Evolutionary conservation across 2,113 vertebrate species (phyloP).

Genomic region (Octodon degus): DNA sequence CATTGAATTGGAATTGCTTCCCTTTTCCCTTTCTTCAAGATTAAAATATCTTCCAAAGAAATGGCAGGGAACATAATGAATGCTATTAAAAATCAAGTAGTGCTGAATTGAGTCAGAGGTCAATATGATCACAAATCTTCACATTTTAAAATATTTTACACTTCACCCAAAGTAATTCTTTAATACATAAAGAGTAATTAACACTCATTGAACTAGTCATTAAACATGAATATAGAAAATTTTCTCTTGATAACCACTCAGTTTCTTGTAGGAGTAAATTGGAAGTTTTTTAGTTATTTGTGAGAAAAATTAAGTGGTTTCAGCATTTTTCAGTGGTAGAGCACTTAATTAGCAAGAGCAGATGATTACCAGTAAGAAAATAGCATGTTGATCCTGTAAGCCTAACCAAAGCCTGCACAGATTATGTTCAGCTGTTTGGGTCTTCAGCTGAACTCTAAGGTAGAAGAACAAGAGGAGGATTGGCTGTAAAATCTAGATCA

Average conservation of each 20-base stretch:
- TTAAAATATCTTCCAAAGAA: neutral
- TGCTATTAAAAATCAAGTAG: conserved; percentile 22
- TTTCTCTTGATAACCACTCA: conserved; percentile 41
- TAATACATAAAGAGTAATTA: conserved; percentile 17
- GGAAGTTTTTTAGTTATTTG: conserved; percentile 3
- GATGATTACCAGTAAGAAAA: conserved; percentile 26
- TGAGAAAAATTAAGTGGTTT: conserved; percentile 15
- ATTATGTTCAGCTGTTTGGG: conserved; percentile 26
- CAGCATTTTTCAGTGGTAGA: conserved; percentile 6
- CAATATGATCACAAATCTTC: neutral
- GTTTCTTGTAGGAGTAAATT: neutral
- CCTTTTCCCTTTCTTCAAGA: neutral
- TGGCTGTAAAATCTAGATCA: neutral
- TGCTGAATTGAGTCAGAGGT: neutral
- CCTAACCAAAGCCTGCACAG: neutral
- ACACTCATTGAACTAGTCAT: conserved; percentile 49
- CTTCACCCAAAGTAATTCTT: conserved; percentile 59
- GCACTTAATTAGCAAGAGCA: conserved; percentile 20
- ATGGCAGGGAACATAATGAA: neutral
- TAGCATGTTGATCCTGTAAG: conserved; percentile 6
- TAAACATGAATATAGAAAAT: neutral
- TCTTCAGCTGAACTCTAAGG: conserved; percentile 26
- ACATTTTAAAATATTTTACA: neutral
- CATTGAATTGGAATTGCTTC: neutral
- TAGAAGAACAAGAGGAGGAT: neutral